Base-by-base conservation (phyloP, 2,113 vertebrate genomes). In the Phyllopteryx taeniolatus region DNA sequence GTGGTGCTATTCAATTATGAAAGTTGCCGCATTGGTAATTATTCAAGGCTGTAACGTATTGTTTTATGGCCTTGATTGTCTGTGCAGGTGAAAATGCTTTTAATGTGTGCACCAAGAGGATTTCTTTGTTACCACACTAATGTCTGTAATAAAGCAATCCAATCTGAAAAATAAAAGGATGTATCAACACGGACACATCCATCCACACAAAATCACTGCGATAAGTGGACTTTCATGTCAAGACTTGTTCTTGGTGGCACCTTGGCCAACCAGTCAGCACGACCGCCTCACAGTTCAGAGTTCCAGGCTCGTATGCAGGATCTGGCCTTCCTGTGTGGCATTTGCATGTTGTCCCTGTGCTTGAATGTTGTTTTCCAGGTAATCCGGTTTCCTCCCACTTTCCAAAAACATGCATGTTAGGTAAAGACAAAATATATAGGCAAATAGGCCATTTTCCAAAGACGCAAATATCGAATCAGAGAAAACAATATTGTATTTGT, bases 1-100 rank as follows among this genome's bases (percentile, higher is more conserved):
- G 68, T 70, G 74, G 63, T 66, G 73, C 87, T 75, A 87, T 89
- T 89, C 90, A 87, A 88, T 91, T 86, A 87, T 88, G 85, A 89
- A 86, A 81, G 79, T 90, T 91, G 88, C 85, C 80, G 77, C 82
- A 62, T 75, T 87, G 79, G 79, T 89, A 91, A 91, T 89, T 91
- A 90, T 85, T 89, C 84, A 87, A 87, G 70, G 87, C 71, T 72
- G 72, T 77, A 89, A 79, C 79, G 71, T 83, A 87, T 89, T 89
- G 82, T 88, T 88, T 91, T 89, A 91, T 88, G 77, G 85, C 75
- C 77, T 75, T 66, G 78, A 60, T 78, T 79, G 75, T 82, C 86
- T 46, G 12, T 83, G 13, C 71, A 80, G 73, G 72, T 81, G 81
- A 77, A 82, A 85, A 87, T 79, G 83, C 79, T 86, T 82, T 91